phyloP scores from a whole-genome alignment of 1,140 invertebrate genomes.

The Colletes latitarsis region DNA sequence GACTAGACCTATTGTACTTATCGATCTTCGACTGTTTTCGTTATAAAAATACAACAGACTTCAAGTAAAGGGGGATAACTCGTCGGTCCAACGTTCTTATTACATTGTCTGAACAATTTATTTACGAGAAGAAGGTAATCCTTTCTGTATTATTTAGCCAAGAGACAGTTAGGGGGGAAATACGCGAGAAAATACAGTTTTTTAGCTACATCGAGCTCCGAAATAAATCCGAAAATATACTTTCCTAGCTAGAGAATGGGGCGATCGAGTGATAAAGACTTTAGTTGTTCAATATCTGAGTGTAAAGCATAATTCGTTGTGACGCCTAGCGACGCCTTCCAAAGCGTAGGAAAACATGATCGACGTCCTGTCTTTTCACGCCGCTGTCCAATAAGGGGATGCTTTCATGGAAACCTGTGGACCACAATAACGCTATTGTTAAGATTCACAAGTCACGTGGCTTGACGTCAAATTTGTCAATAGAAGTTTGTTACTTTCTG shows the following conservation, averaged over 20 bases:
- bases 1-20: background rate
- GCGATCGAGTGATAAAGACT: slow-evolving; percentile 30
- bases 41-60: background rate
- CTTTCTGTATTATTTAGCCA: background rate
- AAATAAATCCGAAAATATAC: slow-evolving; percentile 1
- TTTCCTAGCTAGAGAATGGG: background rate
- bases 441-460: too few species aligned
- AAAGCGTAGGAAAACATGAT: slow-evolving; percentile 91
- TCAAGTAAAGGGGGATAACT: background rate
- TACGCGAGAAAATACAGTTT: too few species aligned
- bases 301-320: slow-evolving; percentile 40
- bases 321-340: slow-evolving; percentile 84
- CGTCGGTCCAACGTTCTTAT: background rate
- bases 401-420: slow-evolving; percentile 73
- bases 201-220: background rate
- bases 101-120: slow-evolving; percentile 20
- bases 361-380: slow-evolving; percentile 90
- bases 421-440: background rate
- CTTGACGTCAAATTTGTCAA: too few species aligned
- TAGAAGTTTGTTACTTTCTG: too few species aligned
- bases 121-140: background rate
- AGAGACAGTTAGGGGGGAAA: background rate
- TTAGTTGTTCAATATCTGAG: slow-evolving; percentile 30
- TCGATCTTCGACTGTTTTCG: background rate
- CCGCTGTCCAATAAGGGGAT: slow-evolving; percentile 80